Evolutionary conservation across 2,797 vertebrate species (phyloP), one percentile per base, ranked within the genome.

Genomic region (Caiman crocodilus): DNA sequence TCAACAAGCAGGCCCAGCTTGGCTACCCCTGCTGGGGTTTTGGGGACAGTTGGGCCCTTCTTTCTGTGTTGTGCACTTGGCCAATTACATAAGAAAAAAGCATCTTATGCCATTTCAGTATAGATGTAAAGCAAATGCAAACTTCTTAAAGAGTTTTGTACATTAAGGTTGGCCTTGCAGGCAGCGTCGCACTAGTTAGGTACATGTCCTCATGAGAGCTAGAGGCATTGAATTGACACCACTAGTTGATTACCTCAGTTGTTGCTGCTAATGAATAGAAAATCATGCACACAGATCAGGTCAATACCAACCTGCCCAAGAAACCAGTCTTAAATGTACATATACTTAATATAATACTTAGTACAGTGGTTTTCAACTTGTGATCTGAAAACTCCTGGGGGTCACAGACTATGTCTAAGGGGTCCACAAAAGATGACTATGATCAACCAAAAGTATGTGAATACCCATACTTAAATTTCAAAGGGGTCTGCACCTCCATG

Each of bases 51-150:
- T 50, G 42, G 42, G 42, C 30, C 79, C 93, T 84, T 92, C 57
- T 2, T 73, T 93, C 87, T 81, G 35, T 42, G 42, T 96, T 94
- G 90, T 71, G 83, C 86, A 92, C 35, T 32, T 91, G 30, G 82
- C 16, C 35, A 74, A 11, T 12, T 87, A 9, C 88, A 74, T 14
- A 86, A 87, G 23, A 84, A 84, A 64, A 90, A 83, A 73, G 20
- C 1, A 87, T 73, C 77, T 94, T 55, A 90, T 79, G 35, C 76
- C 87, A 84, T 76, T 85, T 35, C 14, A 69, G 2, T 20, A 35
- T 4, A 76, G 23, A n/a, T 87, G 35, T 9, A 87, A 8, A 91
- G 14, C 91, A 89, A 82, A 74, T 11, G 58, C n/a, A 12, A 16
- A 63, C 26, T 88, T 93, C 83, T 88, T 55, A 87, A 12, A 71